These are phyloP conservation scores for Psilanteris sp. DNA, from an alignment of 1,140 invertebrate species.

Conservation along the genomic window DNA sequence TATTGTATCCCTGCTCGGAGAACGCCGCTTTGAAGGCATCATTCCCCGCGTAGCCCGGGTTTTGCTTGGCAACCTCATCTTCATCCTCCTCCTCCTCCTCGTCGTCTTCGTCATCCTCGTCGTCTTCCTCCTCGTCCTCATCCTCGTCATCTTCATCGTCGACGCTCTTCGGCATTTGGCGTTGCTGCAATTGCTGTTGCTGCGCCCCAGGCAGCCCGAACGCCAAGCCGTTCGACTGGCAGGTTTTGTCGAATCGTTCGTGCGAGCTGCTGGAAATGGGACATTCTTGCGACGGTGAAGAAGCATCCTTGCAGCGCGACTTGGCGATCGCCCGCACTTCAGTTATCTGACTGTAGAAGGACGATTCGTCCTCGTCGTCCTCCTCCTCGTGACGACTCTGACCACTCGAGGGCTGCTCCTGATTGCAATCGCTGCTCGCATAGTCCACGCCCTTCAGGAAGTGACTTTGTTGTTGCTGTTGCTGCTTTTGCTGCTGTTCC, in stretches of 20 bases:
- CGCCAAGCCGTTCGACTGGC: conserved; percentile 17
- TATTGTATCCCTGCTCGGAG: not conserved
- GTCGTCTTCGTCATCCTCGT: conserved; percentile 37
- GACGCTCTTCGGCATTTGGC: not conserved
- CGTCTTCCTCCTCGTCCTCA: conserved; percentile 38
- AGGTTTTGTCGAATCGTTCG: conserved; percentile 41
- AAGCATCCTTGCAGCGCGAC: conserved; percentile 9
- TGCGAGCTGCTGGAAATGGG: conserved; percentile 59
- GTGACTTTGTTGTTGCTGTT: conserved; percentile 17
- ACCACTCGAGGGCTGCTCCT: conserved; percentile 8
- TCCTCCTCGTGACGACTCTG: conserved; percentile 33
- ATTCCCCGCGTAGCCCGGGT: not conserved
- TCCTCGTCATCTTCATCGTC: conserved; percentile 27
- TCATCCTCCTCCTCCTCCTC: conserved; percentile 58
- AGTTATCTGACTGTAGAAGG: conserved; percentile 42
- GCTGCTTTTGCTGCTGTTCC: conserved; percentile 39
- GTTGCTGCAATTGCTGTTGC: conserved; percentile 8
- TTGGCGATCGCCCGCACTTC: not conserved
- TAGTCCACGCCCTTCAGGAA: conserved; percentile 49
- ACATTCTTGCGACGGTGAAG: conserved; percentile 46
- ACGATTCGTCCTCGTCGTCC: conserved; percentile 38
- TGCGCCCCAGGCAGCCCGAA: not conserved
- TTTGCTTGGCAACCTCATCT: conserved; percentile 18
- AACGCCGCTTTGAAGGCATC: conserved; percentile 15
- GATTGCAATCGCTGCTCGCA: conserved; percentile 12